These are phyloP conservation scores for Athetis lepigone DNA, from an alignment of 2,888 invertebrate genomes.

Conservation along the genomic window DNA sequence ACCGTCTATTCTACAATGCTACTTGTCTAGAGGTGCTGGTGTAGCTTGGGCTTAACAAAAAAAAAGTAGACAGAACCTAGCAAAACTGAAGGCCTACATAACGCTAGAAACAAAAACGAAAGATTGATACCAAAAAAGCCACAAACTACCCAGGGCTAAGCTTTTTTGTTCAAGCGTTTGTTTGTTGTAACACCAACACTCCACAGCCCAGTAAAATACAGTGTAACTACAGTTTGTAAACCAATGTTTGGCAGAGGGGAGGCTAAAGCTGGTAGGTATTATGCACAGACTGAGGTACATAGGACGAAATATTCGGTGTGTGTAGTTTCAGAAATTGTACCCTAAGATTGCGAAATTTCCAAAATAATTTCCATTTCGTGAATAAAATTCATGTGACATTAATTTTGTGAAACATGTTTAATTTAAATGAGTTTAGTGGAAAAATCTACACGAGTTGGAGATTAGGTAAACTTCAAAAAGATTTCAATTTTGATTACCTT, in stretches of 20 bases:
- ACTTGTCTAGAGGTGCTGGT: too few relatives aligned
- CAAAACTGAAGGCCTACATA: not conserved
- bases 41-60: too few relatives aligned
- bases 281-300: constrained; percentile 28
- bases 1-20: too few relatives aligned
- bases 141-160: constrained; percentile 12
- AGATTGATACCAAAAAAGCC: not conserved
- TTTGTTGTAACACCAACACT: constrained; percentile 31
- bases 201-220: constrained; percentile 15
- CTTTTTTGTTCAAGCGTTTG: constrained; percentile 29
- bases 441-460: not conserved
- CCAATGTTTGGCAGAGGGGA: constrained; percentile 44
- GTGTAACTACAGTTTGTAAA: constrained; percentile 34
- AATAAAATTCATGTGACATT: too few relatives aligned
- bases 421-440: not conserved
- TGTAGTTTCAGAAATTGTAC: constrained; percentile 12
- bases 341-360: not conserved
- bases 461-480: too few relatives aligned
- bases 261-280: constrained; percentile 41
- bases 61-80: too few relatives aligned
- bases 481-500: too few relatives aligned
- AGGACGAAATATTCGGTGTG: constrained; percentile 2
- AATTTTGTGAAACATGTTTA: not conserved
- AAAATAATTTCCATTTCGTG: not conserved
- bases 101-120: constrained; percentile 10